phyloP scores from a whole-genome alignment of 2,888 invertebrate genomes.

The Scelioninae gen. 1 region DNA sequence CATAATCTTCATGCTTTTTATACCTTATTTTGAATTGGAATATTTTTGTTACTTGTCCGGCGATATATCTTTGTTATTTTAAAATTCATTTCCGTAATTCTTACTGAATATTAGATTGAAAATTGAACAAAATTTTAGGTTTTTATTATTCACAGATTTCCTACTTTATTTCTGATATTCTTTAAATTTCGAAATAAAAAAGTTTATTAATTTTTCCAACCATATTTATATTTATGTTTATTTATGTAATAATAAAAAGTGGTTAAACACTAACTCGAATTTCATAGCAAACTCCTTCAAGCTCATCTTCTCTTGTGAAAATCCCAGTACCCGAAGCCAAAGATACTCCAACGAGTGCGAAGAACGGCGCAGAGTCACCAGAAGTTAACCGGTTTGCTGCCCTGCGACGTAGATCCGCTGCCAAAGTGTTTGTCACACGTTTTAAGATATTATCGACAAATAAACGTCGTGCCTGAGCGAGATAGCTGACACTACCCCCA shows the following conservation, averaged over 20 bases:
- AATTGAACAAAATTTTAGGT: too few relatives aligned
- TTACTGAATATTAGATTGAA: too few relatives aligned
- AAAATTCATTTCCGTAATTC: too few relatives aligned
- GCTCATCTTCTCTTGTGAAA: slow-evolving; percentile 90
- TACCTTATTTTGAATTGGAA: too few relatives aligned
- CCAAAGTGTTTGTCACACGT: slow-evolving; percentile 88
- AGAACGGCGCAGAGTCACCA: slow-evolving; percentile 90
- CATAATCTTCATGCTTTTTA: too few relatives aligned
- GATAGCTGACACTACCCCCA: slow-evolving; percentile 79
- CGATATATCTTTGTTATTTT: too few relatives aligned
- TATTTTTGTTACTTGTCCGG: too few relatives aligned
- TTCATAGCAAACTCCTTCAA: slow-evolving; percentile 91
- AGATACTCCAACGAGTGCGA: slow-evolving; percentile 90
- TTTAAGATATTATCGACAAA: slow-evolving; percentile 89
- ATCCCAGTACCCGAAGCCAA: slow-evolving; percentile 90
- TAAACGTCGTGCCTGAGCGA: slow-evolving; percentile 87
- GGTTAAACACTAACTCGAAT: slow-evolving; percentile 86
- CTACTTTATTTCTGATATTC: too few relatives aligned
- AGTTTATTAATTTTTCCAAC: background rate
- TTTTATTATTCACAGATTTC: too few relatives aligned
- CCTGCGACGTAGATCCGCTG: slow-evolving; percentile 87
- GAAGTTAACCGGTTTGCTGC: slow-evolving; percentile 87
- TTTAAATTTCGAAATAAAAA: too few relatives aligned
- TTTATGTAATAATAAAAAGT: background rate
- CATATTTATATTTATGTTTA: background rate